Percentiles rank a stretch among this genome's conserved stretches.
These are phyloP conservation scores for Lamproptera curius DNA, from an alignment of 2,888 invertebrate species.

Conservation along the genomic window DNA sequence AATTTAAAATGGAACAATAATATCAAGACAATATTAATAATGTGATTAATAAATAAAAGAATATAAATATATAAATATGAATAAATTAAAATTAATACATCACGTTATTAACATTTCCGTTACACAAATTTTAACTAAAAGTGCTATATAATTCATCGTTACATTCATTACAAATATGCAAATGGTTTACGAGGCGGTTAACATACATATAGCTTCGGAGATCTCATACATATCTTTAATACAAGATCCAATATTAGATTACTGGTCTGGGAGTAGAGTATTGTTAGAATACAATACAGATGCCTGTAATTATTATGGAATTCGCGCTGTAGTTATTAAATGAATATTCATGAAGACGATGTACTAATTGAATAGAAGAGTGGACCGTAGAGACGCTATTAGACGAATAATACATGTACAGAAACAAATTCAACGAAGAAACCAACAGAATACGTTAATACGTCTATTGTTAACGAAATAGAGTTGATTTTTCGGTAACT, in stretches of 20 bases:
- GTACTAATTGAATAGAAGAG: slow-evolving; percentile 59
- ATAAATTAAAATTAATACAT: too few relatives aligned
- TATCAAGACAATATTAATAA: too few relatives aligned
- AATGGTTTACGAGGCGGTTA: too few relatives aligned
- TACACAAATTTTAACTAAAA: too few relatives aligned
- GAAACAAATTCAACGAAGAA: slow-evolving; percentile 24
- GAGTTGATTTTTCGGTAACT: neutral
- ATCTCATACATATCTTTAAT: neutral
- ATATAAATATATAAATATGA: too few relatives aligned
- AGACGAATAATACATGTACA: slow-evolving; percentile 33
- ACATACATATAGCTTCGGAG: too few relatives aligned
- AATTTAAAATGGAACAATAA: too few relatives aligned
- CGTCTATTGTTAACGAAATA: neutral
- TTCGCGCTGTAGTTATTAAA: slow-evolving; percentile 41
- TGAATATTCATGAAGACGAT: slow-evolving; percentile 63
- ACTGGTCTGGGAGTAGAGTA: neutral
- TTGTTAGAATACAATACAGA: slow-evolving; percentile 16
- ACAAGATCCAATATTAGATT: neutral
- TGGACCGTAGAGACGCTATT: slow-evolving; percentile 40
- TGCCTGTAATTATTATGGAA: slow-evolving; percentile 51
- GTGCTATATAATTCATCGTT: too few relatives aligned
- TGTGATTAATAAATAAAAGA: too few relatives aligned
- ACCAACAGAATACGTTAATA: neutral
- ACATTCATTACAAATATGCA: too few relatives aligned
- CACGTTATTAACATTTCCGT: too few relatives aligned